Evolutionary conservation across 2,888 invertebrate genomes (phyloP), one percentile per base, ranked within the genome.

Genomic region (Leptinotarsa peninsularis): DNA sequence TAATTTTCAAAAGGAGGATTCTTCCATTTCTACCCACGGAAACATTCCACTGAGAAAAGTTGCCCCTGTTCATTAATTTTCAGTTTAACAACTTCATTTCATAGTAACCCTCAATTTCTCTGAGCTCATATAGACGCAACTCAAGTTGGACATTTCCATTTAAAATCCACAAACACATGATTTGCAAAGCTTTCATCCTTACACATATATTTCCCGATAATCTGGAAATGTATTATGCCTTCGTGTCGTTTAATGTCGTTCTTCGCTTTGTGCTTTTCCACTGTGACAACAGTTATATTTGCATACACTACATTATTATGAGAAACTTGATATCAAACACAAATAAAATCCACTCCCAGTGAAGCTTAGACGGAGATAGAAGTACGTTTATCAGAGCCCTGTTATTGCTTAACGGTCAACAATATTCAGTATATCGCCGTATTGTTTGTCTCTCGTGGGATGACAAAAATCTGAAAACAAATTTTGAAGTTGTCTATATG

Each of bases 171-270:
- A 68, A 71, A 58, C 70, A 73, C 74, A 77, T 79, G 79, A 80
- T 79, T 78, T 80, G 80, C 72, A 77, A 79, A 80, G 76, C 70
- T 71, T 63, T 72, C 73, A 73, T 78, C 76, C 73, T 76, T 71
- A 66, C 56, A 71, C 43, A 76, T 75, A 79, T 74, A 78, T 79
- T 76, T 75, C 56, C 70, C 72, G 79, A 79, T 80, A 78, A 80
- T 80, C 80, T 79, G 23, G 72, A 67, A 78, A 80, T 79, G 71
- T 79, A 81, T 81, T 81, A 82, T 81, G 75, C 76, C 72, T 77
- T 78, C 72, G 78, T 81, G 79, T 80, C 80, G 79, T 81, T 82
- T 79, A 81, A 78, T 81, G 81, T 82, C 80, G 80, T 77, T 78
- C 77, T 76, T 77, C 76, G 81, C 81, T 82, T 82, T 82, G 82